Evolutionary conservation across 2,797 vertebrate genomes (phyloP).

Genomic region (Glyptemys insculpta): DNA sequence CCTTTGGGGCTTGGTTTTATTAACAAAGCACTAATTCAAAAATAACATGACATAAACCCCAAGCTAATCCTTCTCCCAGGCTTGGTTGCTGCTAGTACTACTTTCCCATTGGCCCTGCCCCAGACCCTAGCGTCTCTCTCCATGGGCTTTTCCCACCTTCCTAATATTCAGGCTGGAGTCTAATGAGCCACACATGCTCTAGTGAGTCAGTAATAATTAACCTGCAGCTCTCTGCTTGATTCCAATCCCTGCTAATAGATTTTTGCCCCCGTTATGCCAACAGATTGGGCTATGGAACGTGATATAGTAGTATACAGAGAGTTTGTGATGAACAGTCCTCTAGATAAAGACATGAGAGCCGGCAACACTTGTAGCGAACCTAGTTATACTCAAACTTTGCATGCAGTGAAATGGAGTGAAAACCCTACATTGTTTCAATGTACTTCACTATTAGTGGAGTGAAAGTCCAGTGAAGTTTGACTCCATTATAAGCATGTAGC

Average conservation of each 20-base stretch:
- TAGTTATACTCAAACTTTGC: not conserved
- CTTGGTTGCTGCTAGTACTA: not conserved
- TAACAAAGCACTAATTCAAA: not conserved
- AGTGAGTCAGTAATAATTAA: not conserved
- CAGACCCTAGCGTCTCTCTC: not conserved
- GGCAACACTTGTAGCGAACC: not conserved
- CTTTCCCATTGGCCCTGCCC: not conserved
- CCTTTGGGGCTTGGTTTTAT: conserved; percentile 15
- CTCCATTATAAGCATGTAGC: not conserved
- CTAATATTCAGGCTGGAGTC: not conserved
- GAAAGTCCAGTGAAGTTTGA: not conserved
- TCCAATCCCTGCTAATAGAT: no score
- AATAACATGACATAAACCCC: not conserved
- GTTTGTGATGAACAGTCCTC: not conserved
- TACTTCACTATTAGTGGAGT: no score
- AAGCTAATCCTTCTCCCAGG: conserved; percentile 19
- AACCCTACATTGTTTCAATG: not conserved
- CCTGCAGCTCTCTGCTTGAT: not conserved
- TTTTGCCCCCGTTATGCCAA: rapidly evolving
- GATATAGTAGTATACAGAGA: rapidly evolving
- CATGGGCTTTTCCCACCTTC: not conserved
- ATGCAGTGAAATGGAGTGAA: not conserved
- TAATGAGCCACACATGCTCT: not conserved
- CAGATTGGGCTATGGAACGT: not conserved
- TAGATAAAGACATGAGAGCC: not conserved